A percentile compares a stretch with the other conserved stretches of the same genome.
phyloP scores from a whole-genome alignment of 1,140 invertebrate genomes.

The Euglossa dilemma region DNA sequence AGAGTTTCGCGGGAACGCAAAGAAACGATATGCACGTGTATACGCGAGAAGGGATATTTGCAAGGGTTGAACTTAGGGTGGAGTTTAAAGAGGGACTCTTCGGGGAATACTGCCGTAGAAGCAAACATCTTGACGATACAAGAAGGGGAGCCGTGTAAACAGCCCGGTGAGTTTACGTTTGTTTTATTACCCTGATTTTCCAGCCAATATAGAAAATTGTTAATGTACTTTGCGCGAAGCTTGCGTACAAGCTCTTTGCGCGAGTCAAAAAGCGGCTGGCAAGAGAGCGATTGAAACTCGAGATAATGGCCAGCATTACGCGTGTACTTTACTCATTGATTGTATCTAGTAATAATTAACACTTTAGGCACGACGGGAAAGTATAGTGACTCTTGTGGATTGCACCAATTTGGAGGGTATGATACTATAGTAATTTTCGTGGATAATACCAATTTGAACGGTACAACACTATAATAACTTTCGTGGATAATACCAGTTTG shows the following conservation, averaged over 20 bases:
- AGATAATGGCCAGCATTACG: background rate
- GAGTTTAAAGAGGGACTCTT: background rate
- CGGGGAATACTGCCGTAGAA: background rate
- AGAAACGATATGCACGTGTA: background rate
- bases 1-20: background rate
- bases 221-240: background rate
- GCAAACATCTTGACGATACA: constrained; percentile 1
- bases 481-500: too few species aligned
- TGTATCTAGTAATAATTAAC: too few species aligned
- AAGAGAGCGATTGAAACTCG: constrained; percentile 2
- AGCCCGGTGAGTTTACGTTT: background rate
- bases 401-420: too few species aligned
- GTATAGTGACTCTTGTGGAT: too few species aligned
- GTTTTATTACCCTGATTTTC: background rate
- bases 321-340: too few species aligned
- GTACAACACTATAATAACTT: too few species aligned
- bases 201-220: too few species aligned
- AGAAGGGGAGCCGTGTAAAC: background rate
- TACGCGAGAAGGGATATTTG: background rate
- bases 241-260: background rate
- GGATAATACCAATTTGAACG: too few species aligned
- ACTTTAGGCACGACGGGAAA: too few species aligned
- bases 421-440: too few species aligned
- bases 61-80: background rate
- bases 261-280: background rate